Base-by-base conservation (phyloP, 2,888 invertebrate species). In the Machimus atricapillus region DNA sequence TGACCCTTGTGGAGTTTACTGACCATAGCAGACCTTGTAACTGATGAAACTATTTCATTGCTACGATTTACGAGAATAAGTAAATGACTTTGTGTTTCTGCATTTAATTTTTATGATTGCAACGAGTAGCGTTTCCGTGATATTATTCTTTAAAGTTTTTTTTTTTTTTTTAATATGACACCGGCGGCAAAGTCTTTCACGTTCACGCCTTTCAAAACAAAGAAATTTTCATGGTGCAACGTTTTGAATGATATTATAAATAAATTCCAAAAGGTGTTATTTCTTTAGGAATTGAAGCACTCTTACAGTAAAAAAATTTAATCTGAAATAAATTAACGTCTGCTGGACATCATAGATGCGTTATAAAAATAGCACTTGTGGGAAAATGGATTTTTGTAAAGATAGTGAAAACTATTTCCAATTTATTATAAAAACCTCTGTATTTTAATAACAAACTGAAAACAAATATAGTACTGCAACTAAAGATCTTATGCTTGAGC, bases 11-110 rank as follows among this genome's bases (percentile, higher is more conserved):
- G 78, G 78, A 23, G 78, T 19, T 78, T 78, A 23, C 78, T 78
- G 78, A 78, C 78, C 78, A 78, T 78, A 78, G 40, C 78, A 78
- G 40, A 40, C 78, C 78, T 78, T 78, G 78, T 23, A 78, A 78
- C 78, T 40, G 78, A 78, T 78, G 23, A 43, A 78, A 78, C 43
- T 23, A 78, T 78, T 78, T 78, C 78, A 78, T 78, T 78, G 78
- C 78, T 78, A 78, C 78, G 43, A 78, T 78, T 78, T 78, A 78
- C 78, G 78, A 78, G 78, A 37, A 19, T 78, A 40, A 77, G 3
- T 37, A 40, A 40, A 77, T 77, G 40, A 31, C 6, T 37, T 19
- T n/a, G 34, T 34, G 23, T 19, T 58, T 58, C 19, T 58, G 9
- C 16, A 58, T 58, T 58, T 58, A 23, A 19, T 5, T 23, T 66